Percentiles rank a stretch among this genome's conserved stretches.
phyloP scores from a whole-genome alignment of 2,888 invertebrate species.

The Drosophila seclusa region DNA sequence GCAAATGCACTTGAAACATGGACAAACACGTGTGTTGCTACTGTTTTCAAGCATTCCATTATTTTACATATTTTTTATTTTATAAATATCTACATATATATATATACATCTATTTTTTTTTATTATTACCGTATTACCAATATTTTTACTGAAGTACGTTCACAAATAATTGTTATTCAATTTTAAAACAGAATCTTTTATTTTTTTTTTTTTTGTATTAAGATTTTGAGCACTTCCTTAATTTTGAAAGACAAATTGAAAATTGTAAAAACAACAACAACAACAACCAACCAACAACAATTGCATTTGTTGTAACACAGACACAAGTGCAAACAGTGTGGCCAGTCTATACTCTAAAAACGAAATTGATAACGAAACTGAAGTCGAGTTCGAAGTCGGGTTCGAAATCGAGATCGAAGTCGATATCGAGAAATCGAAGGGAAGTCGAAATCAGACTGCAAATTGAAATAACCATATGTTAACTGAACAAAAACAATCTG shows the following conservation, averaged over 20 bases:
- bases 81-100: not conserved
- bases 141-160: conserved; percentile 32
- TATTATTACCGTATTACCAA: conserved; percentile 20
- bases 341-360: conserved; percentile 27
- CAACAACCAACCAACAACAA: conserved; percentile 2
- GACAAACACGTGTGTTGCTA: conserved; percentile 2
- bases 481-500: conserved; percentile 36
- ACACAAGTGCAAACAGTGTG: conserved; percentile 19
- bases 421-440: not conserved
- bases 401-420: conserved; percentile 8
- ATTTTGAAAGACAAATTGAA: conserved; percentile 52
- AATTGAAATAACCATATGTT: conserved; percentile 30
- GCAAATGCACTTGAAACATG: conserved; percentile 33
- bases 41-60: conserved; percentile 21
- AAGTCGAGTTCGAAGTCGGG: conserved; percentile 4
- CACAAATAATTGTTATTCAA: conserved; percentile 69
- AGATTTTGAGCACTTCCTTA: conserved; percentile 56
- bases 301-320: conserved; percentile 33
- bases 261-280: conserved; percentile 47
- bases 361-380: conserved; percentile 10
- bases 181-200: conserved; percentile 43
- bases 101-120: not conserved
- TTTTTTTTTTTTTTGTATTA: conserved; percentile 28
- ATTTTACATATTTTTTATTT: not conserved
- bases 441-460: conserved; percentile 17